These are phyloP conservation scores for Bombus confusus DNA, from an alignment of 1,140 invertebrate species.

Conservation along the genomic window DNA sequence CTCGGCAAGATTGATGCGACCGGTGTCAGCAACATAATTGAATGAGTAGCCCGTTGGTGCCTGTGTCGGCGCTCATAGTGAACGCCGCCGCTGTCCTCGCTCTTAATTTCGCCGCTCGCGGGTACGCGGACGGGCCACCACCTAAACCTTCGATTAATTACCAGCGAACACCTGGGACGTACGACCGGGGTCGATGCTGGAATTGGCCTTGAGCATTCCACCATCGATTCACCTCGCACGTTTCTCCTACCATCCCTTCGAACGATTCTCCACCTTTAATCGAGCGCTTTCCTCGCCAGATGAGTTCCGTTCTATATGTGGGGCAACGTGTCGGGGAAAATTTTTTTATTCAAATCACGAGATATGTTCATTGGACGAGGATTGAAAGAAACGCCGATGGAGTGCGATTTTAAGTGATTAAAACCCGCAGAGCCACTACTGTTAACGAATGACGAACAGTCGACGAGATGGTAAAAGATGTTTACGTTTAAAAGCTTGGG, in stretches of 20 bases:
- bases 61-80: conserved; percentile 74
- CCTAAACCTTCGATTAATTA: conserved; percentile 80
- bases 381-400: too few species aligned
- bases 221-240: conserved; percentile 47
- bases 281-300: background rate
- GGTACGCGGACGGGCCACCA: conserved; percentile 55
- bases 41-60: conserved; percentile 75
- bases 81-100: conserved; percentile 73
- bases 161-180: conserved; percentile 74
- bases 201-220: conserved; percentile 58
- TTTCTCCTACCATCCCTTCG: background rate
- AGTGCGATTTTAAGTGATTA: background rate
- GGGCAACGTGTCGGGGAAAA: background rate
- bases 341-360: background rate
- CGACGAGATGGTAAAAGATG: too few species aligned
- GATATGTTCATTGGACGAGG: background rate
- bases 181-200: conserved; percentile 43
- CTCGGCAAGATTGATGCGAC: conserved; percentile 76
- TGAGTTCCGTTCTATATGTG: background rate
- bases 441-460: too few species aligned
- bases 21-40: conserved; percentile 80
- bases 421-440: too few species aligned
- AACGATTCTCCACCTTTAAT: background rate
- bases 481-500: too few species aligned
- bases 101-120: conserved; percentile 76